Evolutionary conservation across 1,140 invertebrate species (phyloP).

Genomic region (Drosophila repletoides): DNA sequence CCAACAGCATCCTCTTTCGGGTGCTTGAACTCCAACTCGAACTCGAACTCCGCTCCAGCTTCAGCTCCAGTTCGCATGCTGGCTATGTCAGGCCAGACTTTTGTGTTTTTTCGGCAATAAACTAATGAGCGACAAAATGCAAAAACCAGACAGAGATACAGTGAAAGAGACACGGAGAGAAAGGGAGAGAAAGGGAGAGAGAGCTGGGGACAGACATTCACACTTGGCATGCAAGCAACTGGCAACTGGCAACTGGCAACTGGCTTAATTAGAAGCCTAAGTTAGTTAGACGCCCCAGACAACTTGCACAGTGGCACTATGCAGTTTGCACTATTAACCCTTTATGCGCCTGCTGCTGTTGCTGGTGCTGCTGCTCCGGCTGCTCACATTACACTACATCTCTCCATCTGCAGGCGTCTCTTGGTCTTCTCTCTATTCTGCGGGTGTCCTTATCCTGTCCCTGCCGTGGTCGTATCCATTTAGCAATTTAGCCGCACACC

Average conservation of each 20-base stretch:
- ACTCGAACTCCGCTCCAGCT: too few relatives aligned
- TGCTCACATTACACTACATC: constrained; percentile 34
- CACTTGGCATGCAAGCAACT: constrained; percentile 52
- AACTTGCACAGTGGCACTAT: constrained; percentile 46
- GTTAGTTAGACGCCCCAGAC: constrained; percentile 71
- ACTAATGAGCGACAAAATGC: constrained; percentile 80
- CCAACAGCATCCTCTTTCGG: constrained; percentile 21
- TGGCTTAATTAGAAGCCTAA: constrained; percentile 75
- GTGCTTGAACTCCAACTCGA: constrained; percentile 68
- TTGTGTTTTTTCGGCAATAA: constrained; percentile 75
- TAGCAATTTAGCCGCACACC: constrained; percentile 81
- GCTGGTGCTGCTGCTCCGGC: too few relatives aligned
- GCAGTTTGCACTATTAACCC: constrained; percentile 75
- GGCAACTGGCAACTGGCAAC: constrained; percentile 24
- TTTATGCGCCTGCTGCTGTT: constrained; percentile 54
- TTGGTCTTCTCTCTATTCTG: constrained; percentile 6
- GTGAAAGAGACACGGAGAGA: not conserved
- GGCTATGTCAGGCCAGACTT: constrained; percentile 22
- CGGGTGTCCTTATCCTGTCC: constrained; percentile 55
- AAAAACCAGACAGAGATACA: constrained; percentile 45
- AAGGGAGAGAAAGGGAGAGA: constrained; percentile 7
- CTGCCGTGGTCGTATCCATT: constrained; percentile 60
- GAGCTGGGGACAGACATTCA: constrained; percentile 38
- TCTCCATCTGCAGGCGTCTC: not conserved
- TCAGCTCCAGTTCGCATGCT: constrained; percentile 42